phyloP scores from a whole-genome alignment of 2,888 invertebrate genomes.

The Cephus spinipes region DNA sequence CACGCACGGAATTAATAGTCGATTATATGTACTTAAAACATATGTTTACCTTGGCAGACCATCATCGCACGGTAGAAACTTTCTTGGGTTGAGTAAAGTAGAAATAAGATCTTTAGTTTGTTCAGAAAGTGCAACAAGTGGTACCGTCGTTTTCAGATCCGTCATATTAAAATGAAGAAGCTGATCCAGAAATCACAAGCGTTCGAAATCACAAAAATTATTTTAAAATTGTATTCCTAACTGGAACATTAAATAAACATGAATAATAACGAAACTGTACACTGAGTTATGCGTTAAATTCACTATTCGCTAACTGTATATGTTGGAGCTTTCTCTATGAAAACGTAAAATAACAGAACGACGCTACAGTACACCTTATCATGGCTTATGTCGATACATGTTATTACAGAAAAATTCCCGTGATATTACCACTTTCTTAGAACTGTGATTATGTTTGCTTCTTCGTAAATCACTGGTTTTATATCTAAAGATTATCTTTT shows the following conservation, averaged over 20 bases:
- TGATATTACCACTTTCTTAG: neutral
- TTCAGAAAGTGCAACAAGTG: conserved; percentile 52
- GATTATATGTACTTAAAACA: neutral
- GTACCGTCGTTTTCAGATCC: conserved; percentile 28
- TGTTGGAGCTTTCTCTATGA: neutral
- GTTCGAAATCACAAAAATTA: neutral
- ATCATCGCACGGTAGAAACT: conserved; percentile 75
- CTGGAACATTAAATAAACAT: neutral
- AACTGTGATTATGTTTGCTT: neutral
- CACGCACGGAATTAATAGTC: neutral
- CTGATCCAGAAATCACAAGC: neutral
- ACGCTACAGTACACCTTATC: neutral
- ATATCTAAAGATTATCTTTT: neutral
- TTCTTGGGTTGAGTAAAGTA: conserved; percentile 74
- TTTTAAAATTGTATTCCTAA: neutral
- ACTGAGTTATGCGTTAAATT: neutral
- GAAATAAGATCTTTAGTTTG: conserved; percentile 67
- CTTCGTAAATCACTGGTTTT: neutral
- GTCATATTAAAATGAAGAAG: neutral
- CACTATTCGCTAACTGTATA: neutral
- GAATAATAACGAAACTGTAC: neutral
- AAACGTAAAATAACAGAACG: neutral
- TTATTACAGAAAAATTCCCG: neutral
- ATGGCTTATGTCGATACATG: neutral
- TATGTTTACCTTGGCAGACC: conserved; percentile 67